These are phyloP conservation scores for Chrysopilus asiliformis DNA, from an alignment of 2,888 invertebrate genomes.

Conservation along the genomic window DNA sequence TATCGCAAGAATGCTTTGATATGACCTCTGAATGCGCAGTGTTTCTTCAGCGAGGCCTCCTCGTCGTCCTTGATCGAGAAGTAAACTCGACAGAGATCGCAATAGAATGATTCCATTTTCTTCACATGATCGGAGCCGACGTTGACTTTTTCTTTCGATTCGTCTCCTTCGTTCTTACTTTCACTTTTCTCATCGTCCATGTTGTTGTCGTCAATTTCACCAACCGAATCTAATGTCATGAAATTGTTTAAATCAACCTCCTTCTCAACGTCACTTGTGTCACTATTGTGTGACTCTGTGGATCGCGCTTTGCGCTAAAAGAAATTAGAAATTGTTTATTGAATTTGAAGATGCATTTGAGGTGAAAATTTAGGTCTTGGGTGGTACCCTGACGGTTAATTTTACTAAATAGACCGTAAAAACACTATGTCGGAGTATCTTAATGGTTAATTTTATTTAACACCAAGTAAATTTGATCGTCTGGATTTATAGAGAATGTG, in stretches of 20 bases:
- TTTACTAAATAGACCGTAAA: too few relatives aligned
- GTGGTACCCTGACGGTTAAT: too few relatives aligned
- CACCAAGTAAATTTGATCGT: too few relatives aligned
- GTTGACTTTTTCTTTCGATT: slow-evolving; percentile 52
- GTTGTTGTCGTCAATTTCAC: slow-evolving; percentile 60
- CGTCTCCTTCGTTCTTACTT: slow-evolving; percentile 46
- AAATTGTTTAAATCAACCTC: slow-evolving; percentile 71
- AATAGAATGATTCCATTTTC: slow-evolving; percentile 64
- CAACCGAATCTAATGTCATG: slow-evolving; percentile 79
- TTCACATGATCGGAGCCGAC: slow-evolving; percentile 67
- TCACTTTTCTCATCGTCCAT: slow-evolving; percentile 38
- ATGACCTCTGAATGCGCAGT: slow-evolving; percentile 64
- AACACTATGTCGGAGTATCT: too few relatives aligned
- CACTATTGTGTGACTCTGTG: slow-evolving; percentile 40
- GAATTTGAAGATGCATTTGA: too few relatives aligned
- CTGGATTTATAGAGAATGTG: too few relatives aligned
- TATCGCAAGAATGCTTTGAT: slow-evolving; percentile 63
- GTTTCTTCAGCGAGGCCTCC: slow-evolving; percentile 49
- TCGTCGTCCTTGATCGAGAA: slow-evolving; percentile 48
- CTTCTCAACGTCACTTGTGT: slow-evolving; percentile 53
- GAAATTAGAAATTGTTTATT: too few relatives aligned
- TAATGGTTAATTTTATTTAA: too few relatives aligned
- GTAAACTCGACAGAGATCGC: slow-evolving; percentile 66
- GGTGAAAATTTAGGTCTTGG: too few relatives aligned
- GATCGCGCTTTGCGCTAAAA: slow-evolving; percentile 47